These are phyloP conservation scores for Meta bourneti DNA, from an alignment of 2,888 invertebrate genomes.

Conservation along the genomic window DNA sequence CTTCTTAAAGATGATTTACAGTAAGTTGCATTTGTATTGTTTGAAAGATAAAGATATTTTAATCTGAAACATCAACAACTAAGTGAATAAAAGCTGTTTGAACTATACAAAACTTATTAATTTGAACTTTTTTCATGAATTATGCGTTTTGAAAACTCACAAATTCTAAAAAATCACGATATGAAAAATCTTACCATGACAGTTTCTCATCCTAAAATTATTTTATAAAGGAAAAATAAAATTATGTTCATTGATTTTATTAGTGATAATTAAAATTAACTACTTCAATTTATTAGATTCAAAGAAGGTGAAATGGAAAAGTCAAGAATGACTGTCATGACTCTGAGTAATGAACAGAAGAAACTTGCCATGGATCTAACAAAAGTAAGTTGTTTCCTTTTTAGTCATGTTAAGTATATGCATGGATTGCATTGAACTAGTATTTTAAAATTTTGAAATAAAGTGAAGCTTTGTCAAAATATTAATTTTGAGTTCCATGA, in stretches of 20 bases:
- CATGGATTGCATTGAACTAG: not conserved
- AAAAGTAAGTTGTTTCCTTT: slow-evolving; percentile 73
- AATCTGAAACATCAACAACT: not conserved
- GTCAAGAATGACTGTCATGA: slow-evolving; percentile 85
- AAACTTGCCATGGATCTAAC: slow-evolving; percentile 80
- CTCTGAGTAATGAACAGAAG: slow-evolving; percentile 84
- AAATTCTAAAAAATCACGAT: no score
- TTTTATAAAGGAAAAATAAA: no score
- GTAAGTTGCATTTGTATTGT: slow-evolving; percentile 59
- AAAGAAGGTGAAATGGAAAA: slow-evolving; percentile 84
- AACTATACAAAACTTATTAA: not conserved
- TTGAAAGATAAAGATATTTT: not conserved
- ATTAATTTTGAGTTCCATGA: no score
- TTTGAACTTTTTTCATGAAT: no score
- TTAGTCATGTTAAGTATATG: not conserved
- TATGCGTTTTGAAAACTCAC: no score
- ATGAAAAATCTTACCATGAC: not conserved
- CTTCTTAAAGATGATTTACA: slow-evolving; percentile 82
- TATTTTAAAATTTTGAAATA: not conserved
- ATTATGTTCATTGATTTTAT: no score
- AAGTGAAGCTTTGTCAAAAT: no score
- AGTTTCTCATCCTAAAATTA: no score
- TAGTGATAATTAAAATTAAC: no score
- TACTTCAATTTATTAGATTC: slow-evolving; percentile 78
- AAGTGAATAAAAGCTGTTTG: not conserved